Conservation (phyloP, 53 echinoderm and acorn worm species). For the Stichopus horrens region DNA sequence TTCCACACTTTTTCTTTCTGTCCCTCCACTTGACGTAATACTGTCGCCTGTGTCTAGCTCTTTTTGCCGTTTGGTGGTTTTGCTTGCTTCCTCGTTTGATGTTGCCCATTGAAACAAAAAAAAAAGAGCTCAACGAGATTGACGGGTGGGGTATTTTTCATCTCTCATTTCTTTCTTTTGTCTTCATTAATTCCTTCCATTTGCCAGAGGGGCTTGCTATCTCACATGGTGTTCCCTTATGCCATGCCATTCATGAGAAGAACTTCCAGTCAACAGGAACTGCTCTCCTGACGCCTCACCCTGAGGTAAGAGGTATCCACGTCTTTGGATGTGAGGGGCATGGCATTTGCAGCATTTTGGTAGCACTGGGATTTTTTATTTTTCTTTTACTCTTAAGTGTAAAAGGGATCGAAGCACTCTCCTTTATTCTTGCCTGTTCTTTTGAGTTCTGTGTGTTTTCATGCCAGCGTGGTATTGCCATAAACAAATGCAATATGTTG, state of each 20-base stretch:
- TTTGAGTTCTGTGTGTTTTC: too few relatives aligned
- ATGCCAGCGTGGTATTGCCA: too few relatives aligned
- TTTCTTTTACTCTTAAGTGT: too few relatives aligned
- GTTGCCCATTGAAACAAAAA: not conserved
- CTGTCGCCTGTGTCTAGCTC: too few relatives aligned
- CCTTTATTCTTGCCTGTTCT: too few relatives aligned
- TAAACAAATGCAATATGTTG: too few relatives aligned
- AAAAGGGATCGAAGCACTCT: too few relatives aligned
- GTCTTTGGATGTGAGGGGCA: too few relatives aligned
- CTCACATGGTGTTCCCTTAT: conserved; percentile 37
- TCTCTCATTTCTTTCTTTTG: conserved; percentile 6
- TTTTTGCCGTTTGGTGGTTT: not conserved
- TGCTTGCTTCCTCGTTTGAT: not conserved
- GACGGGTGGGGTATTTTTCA: too few relatives aligned
- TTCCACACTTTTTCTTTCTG: not conserved
- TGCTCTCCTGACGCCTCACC: conserved; percentile 34
- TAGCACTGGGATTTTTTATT: too few relatives aligned
- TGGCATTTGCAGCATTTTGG: too few relatives aligned
- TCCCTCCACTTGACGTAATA: not conserved
- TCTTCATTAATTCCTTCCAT: conserved; percentile 30
- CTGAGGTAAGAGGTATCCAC: conserved; percentile 30
- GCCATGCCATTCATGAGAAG: conserved; percentile 20
- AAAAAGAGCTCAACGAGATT: too few relatives aligned
- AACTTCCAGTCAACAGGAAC: conserved; percentile 19
- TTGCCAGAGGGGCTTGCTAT: conserved; percentile 26